Base-by-base conservation (phyloP, 2,113 vertebrate species). In the Grus americana region DNA sequence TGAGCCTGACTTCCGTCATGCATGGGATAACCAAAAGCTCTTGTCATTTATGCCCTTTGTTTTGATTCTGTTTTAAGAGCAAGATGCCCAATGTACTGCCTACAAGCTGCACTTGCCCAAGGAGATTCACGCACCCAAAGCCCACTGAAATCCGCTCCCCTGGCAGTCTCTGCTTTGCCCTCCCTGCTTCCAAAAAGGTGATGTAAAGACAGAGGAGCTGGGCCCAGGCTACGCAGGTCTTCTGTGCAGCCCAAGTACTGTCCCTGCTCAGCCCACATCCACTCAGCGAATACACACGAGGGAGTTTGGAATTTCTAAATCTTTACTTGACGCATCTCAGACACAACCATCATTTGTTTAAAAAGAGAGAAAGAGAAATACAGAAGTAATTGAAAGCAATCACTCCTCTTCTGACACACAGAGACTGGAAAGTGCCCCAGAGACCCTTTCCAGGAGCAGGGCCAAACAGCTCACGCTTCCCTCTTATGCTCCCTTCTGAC, bases 281-380 rank as follows among this genome's bases (percentile, higher is more conserved):
- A 75, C 89, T 6, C 84, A 62, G 30, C 1, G 42, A 89, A 87
- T 5, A 93, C 49, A 78, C 89, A 82, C 76, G 19, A 88, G 27
- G 13, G n/a, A 57, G 29, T 38, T 19, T 12, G 22, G 62, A 81
- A 65, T 40, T 90, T 58, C 42, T 27, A 47, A 20, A 73, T 73
- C 84, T 95, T 97, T 95, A 95, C 70, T 95, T 50, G 68, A 55
- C 86, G 89, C 72, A 54, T 66, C 42, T 74, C 61, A 65, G 84
- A 85, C 62, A 87, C 76, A 93, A 74, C 15, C 81, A 92, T 20
- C 73, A 20, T 26, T 79, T 92, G 80, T 84, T 71, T 42, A 40
- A 40, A 65, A 89, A 73, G 54, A 67, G 17, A 47, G 24, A 50
- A 30, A 63, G 20, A 81, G 52, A 94, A 81, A 89, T 46, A 92